These are phyloP conservation scores for Macaria liturata DNA, from an alignment of 2,888 invertebrate genomes.

Conservation along the genomic window DNA sequence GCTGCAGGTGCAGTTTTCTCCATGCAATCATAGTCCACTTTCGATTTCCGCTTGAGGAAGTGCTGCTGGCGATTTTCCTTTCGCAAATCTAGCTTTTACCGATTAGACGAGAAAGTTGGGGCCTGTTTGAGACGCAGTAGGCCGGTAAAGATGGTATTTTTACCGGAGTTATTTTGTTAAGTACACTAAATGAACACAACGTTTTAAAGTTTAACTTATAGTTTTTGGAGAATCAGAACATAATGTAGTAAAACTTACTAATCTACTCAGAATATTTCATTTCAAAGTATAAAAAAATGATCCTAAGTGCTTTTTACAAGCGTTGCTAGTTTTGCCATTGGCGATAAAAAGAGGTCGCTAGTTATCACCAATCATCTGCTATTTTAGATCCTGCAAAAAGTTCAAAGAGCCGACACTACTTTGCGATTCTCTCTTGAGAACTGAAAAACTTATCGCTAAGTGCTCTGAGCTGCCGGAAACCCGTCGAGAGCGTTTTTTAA, in stretches of 20 bases:
- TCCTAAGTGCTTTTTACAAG: background rate
- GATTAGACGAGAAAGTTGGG: constrained; percentile 50
- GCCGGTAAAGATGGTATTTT: background rate
- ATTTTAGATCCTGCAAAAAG: constrained; percentile 12
- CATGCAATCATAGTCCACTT: constrained; percentile 63
- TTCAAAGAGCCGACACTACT: constrained; percentile 17
- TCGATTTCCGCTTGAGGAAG: constrained; percentile 81
- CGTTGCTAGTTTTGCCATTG: too few species aligned
- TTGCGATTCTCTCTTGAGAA: constrained; percentile 21
- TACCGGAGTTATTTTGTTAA: too few species aligned
- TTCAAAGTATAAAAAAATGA: too few species aligned
- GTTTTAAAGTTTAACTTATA: too few species aligned
- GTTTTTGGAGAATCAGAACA: too few species aligned
- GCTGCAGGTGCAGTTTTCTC: constrained; percentile 66
- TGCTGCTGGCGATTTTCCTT: constrained; percentile 70
- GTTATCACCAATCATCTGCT: too few species aligned
- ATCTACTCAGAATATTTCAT: too few species aligned
- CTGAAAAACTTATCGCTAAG: constrained; percentile 15
- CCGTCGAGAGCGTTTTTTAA: constrained; percentile 21
- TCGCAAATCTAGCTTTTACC: constrained; percentile 70
- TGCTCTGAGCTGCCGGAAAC: constrained; percentile 28
- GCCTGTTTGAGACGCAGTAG: constrained; percentile 2
- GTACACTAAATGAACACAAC: too few species aligned
- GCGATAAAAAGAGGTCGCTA: too few species aligned
- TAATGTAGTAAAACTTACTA: too few species aligned